Conservation (phyloP, 2,888 invertebrate genomes). For the Megamerina dolium region DNA sequence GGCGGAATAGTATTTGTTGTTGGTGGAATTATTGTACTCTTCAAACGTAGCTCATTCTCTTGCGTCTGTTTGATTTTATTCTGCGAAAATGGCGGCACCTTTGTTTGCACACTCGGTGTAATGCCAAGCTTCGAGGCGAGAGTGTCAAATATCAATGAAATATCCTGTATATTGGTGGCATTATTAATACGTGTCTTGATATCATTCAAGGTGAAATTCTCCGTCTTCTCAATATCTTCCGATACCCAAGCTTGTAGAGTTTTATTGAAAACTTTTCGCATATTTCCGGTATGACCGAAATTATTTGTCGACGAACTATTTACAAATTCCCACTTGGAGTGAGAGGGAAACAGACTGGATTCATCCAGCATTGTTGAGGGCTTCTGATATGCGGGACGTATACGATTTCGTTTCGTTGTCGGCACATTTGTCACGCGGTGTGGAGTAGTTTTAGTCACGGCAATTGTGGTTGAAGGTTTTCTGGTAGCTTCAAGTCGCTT, state of each 20-base stretch:
- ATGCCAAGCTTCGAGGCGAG: conserved; percentile 54
- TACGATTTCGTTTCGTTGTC: conserved; percentile 29
- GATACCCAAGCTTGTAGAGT: conserved; percentile 60
- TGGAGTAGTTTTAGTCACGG: conserved; percentile 10
- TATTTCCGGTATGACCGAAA: conserved; percentile 39
- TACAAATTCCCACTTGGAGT: conserved; percentile 56
- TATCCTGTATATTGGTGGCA: conserved; percentile 54
- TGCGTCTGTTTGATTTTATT: conserved; percentile 41
- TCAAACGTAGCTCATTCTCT: conserved; percentile 30
- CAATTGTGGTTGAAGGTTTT: conserved; percentile 2
- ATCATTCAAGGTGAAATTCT: conserved; percentile 37
- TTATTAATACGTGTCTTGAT: conserved; percentile 43
- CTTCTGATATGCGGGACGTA: conserved; percentile 31
- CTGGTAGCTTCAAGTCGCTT: conserved; percentile 1
- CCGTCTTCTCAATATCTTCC: conserved; percentile 49
- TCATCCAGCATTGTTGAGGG: conserved; percentile 40
- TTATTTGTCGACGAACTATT: conserved; percentile 47
- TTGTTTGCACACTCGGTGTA: conserved; percentile 40
- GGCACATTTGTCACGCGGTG: conserved; percentile 12
- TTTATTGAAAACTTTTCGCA: conserved; percentile 57
- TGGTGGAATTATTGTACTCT: conserved; percentile 13
- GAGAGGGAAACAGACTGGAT: conserved; percentile 45
- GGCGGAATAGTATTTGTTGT: conserved; percentile 22
- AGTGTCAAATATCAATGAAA: conserved; percentile 61
- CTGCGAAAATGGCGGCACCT: conserved; percentile 45